phyloP scores from a whole-genome alignment of 2,113 vertebrate genomes.

The Pardalotus punctatus region DNA sequence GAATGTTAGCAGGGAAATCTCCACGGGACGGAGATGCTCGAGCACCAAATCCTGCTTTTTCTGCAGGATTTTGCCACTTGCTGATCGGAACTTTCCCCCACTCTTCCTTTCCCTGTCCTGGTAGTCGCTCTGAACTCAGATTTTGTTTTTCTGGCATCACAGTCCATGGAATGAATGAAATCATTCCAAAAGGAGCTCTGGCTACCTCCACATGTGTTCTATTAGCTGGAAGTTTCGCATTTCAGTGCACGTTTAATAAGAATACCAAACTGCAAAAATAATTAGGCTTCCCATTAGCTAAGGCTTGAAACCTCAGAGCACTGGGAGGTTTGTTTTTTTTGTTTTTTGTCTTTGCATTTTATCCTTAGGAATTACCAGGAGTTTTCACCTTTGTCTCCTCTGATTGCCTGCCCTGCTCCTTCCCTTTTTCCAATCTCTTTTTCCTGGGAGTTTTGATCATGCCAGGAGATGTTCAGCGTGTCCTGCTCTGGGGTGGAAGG shows the following conservation, averaged over 20 bases:
- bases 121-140: background rate
- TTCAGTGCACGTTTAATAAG: constrained; percentile 56
- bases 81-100: background rate
- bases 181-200: background rate
- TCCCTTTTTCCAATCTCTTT: background rate
- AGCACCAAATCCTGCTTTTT: background rate
- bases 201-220: constrained; percentile 61
- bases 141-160: constrained; percentile 51
- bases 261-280: constrained; percentile 64
- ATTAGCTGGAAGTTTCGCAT: constrained; percentile 29
- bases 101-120: background rate
- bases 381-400: background rate
- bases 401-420: background rate
- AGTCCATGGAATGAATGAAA: background rate
- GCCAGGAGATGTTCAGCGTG: background rate
- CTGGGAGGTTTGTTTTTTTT: background rate
- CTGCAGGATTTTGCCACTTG: background rate
- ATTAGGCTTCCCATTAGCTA: constrained; percentile 49
- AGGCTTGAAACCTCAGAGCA: background rate
- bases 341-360: background rate
- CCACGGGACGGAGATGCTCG: background rate
- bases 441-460: background rate
- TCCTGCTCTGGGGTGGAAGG: background rate
- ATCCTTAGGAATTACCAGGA: background rate
- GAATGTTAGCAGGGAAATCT: background rate